These are phyloP conservation scores for Aplysia californica DNA, from an alignment of 1,140 invertebrate species.

Conservation along the genomic window DNA sequence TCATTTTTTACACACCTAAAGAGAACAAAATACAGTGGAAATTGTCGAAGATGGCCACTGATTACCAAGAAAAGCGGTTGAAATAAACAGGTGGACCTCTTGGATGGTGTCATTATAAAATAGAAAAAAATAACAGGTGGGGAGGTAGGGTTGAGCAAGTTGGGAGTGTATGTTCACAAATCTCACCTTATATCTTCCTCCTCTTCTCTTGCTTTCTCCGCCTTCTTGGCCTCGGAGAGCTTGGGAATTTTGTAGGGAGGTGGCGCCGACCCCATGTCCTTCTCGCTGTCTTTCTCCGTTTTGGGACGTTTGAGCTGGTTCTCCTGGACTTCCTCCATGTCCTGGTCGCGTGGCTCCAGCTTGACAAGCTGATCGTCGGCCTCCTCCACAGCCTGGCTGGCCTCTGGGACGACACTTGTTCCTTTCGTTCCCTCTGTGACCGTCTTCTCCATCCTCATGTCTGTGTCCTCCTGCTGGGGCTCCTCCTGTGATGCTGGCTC, in stretches of 20 bases:
- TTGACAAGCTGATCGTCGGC: neutral
- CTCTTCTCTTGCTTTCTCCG: neutral
- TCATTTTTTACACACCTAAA: no score
- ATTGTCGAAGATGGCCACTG: neutral
- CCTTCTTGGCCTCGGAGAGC: neutral
- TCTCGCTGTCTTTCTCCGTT: no score
- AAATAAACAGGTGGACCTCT: neutral
- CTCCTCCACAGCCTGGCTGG: neutral
- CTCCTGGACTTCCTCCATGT: neutral
- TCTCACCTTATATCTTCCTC: conserved; percentile 24
- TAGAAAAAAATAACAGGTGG: neutral
- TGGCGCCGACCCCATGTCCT: no score
- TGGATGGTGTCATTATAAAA: neutral
- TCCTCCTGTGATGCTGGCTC: no score
- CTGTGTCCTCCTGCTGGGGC: no score
- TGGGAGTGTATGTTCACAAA: no score
- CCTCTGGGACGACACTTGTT: no score
- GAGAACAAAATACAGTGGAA: neutral
- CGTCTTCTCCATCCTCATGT: no score
- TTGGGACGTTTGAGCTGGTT: no score
- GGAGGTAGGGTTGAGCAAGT: no score
- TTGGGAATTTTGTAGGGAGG: conserved; percentile 23
- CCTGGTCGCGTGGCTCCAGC: neutral
- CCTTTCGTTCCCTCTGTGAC: no score
- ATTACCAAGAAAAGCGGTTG: no score